Base-by-base conservation (phyloP, 2,113 vertebrate genomes). In the Nerophis ophidion region DNA sequence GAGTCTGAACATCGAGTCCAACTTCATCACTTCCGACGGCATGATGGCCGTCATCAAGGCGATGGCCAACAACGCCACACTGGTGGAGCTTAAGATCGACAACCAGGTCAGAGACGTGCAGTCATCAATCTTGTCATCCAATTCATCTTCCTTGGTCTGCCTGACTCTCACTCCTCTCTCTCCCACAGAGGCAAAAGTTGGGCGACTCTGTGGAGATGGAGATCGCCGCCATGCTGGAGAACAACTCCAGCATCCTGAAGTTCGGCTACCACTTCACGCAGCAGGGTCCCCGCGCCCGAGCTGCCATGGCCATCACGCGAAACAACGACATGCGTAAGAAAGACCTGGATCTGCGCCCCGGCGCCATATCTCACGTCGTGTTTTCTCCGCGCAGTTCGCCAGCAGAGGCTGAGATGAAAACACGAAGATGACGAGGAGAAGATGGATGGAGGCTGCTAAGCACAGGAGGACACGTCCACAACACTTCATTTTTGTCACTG, bases 231-330 rank as follows among this genome's bases (percentile, higher is more conserved):
- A 92, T 96, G 91, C 74, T 98, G 68, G 96, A 98, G 82, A 93
- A 90, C 62, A 95, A 95, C 62, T 90, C 94, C 46, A 92, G 91
- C 40, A 91, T 98, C 7, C 72, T 93, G 3, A 93, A 92, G 45
- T 92, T 98, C 0, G 93, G 96, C 3, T 98, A 97, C 83, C 94
- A 97, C 76, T 98, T 98, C 83, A 95, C 91, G 3, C 95, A 95
- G 87, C 96, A 98, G 68, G 96, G 96, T 2, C 96, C 96, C 0
- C 91, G 96, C 0, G 92, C 96, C 66, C 86, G 95, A 9, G 95
- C 95, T 0, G 92, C 92, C 67, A 91, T 91, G 5, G 94, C 95
- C 64, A 91, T 98, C 82, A 96, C 95, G 26, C 86, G 89, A 35
- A 98, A 98, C 91, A 95, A 94, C 4, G 95, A 98, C 79, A 84